Evolutionary conservation across 1,140 invertebrate genomes (phyloP), one percentile per base, ranked within the genome.

Genomic region (Lepidotrigona ventralis): DNA sequence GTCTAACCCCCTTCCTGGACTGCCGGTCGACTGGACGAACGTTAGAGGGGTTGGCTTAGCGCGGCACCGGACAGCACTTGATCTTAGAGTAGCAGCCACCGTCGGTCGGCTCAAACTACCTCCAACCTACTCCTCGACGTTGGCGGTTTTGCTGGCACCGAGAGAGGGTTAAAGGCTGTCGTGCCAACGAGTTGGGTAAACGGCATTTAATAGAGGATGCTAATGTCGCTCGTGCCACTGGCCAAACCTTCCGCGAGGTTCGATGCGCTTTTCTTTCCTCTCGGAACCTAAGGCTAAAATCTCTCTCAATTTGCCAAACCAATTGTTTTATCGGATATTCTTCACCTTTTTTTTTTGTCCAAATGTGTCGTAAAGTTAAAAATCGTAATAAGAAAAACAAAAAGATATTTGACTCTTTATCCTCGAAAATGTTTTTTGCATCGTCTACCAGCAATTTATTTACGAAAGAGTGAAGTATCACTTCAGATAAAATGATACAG

Each of bases 161-260:
- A 86, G 86, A 86, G 86, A 89, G 84, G 89, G 81, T 89, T 85
- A 87, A 89, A 90, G 86, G 86, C 84, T 83, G 78, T 68, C 84
- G 82, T 75, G 81, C 82, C 89, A 90, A 90, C 84, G 85, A 90
- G 86, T 88, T 85, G 83, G 83, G 85, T 90, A 91, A 92, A 90
- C 90, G 86, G 74, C 87, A 87, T 88, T 92, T 92, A 92, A 92
- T 91, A 85, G 90, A 88, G 87, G 86, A 88, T 74, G 73, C 63
- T 88, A 88, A 88, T 88, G 80, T 83, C 84, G 83, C 80, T 80
- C 71, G 58, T 64, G 21, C 68, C 56, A 79, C 86, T 81, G 74
- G 6, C 33, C 68, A 54, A 79, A 80, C 86, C n/a, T 63, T 81
- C 39, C 60, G 51, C 64, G 60, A 8, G 6, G 8, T 88, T 88